Conservation (phyloP, 2,797 vertebrate species). For the Anguilla megastoma region DNA sequence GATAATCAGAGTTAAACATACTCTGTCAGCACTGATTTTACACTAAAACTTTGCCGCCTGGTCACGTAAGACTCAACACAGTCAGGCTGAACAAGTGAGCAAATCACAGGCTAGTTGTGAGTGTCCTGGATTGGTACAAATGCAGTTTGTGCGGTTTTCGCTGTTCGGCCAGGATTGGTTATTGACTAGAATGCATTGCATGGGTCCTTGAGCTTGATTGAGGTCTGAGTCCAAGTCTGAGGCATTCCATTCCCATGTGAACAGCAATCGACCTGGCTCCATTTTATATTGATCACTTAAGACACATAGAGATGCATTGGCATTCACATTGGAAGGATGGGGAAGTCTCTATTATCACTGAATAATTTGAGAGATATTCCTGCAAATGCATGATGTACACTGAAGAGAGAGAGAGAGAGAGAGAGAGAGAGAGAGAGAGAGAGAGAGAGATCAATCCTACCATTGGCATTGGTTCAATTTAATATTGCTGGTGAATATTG, state of each 20-base stretch:
- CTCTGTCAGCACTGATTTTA: not conserved
- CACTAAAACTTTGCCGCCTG: not conserved
- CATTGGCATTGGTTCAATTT: not conserved
- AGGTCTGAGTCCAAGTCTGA: slow-evolving; percentile 43
- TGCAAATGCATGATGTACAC: too few species aligned
- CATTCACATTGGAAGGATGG: not conserved
- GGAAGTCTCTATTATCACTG: not conserved
- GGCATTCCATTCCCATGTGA: not conserved
- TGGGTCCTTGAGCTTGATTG: slow-evolving; percentile 56
- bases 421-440: not conserved
- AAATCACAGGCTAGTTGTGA: not conserved
- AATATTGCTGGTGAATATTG: not conserved
- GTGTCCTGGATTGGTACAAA: not conserved
- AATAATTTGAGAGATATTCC: not conserved
- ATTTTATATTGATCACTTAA: not conserved
- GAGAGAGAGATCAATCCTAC: not conserved
- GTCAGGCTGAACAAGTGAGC: not conserved
- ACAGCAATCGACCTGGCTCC: not conserved
- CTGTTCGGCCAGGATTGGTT: not conserved
- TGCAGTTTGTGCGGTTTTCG: not conserved
- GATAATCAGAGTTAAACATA: not conserved
- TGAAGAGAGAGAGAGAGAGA: too few species aligned
- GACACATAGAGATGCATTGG: not conserved
- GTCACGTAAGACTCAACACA: not conserved
- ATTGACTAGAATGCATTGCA: slow-evolving; percentile 55